Evolutionary conservation across 2,888 invertebrate species (phyloP), one percentile per base, ranked within the genome.

Genomic region (Tineola bisselliella): DNA sequence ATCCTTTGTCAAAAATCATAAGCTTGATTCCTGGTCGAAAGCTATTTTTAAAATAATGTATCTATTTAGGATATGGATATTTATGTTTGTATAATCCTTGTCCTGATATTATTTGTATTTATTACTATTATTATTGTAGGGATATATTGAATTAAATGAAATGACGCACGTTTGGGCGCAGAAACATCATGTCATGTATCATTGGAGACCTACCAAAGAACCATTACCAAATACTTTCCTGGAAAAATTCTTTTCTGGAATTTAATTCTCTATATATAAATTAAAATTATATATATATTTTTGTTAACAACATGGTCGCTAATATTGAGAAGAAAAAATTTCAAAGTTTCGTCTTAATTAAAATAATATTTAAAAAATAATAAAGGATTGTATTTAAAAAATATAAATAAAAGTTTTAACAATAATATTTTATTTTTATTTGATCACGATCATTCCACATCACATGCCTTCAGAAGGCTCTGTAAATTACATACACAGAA

Each of bases 71-170:
- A n/a, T n/a, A n/a, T n/a, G n/a, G n/a, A n/a, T n/a, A n/a, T n/a
- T n/a, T n/a, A n/a, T n/a, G n/a, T n/a, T n/a, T n/a, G n/a, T n/a
- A n/a, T n/a, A n/a, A n/a, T n/a, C n/a, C n/a, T n/a, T n/a, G n/a
- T n/a, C n/a, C n/a, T n/a, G n/a, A n/a, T n/a, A n/a, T n/a, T n/a
- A n/a, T n/a, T n/a, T n/a, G n/a, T n/a, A n/a, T n/a, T n/a, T n/a
- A n/a, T n/a, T n/a, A n/a, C n/a, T n/a, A n/a, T n/a, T n/a, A n/a
- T n/a, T n/a, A n/a, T n/a, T n/a, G n/a, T 74, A 96, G 96, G 97
- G 97, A 59, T 97, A 97, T 90, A 96, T 97, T 96, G 97, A 98
- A 71, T 88, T 98, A 18, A 92, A 94, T 73, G 98, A 98, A 87
- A 88, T 92, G 0, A 92, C 92, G 0, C 90, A 94, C 65, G 89